Evolutionary conservation across 2,888 invertebrate genomes (phyloP).

Genomic region (Scaeva pyrastri): DNA sequence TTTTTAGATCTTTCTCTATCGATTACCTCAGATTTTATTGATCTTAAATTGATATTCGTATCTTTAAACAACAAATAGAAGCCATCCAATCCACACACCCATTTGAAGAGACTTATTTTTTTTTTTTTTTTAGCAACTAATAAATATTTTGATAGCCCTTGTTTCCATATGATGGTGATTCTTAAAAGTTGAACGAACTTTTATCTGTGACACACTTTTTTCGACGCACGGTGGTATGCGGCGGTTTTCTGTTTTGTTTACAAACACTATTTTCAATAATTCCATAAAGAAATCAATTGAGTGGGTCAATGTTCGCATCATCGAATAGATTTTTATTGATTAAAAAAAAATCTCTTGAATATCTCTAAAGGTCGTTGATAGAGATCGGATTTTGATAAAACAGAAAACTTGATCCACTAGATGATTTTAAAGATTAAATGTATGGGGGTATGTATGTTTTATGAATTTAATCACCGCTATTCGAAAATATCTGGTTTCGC

Average conservation of each 20-base stretch:
- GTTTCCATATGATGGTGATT: not conserved
- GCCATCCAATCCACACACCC: no score
- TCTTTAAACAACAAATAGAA: no score
- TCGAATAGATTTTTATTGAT: slow-evolving; percentile 13
- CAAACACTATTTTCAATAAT: slow-evolving; percentile 22
- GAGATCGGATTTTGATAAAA: not conserved
- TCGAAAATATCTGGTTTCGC: slow-evolving; percentile 18
- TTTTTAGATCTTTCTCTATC: slow-evolving; percentile 9
- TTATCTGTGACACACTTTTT: slow-evolving; percentile 25
- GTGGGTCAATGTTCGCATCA: slow-evolving; percentile 21
- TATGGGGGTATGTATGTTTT: not conserved
- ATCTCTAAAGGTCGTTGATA: slow-evolving; percentile 34
- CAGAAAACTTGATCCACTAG: not conserved
- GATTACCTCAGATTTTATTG: not conserved
- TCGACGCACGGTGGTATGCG: not conserved
- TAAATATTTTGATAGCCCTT: not conserved
- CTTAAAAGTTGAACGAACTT: slow-evolving; percentile 22
- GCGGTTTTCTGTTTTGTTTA: slow-evolving; percentile 25
- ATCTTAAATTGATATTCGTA: not conserved
- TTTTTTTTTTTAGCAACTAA: not conserved
- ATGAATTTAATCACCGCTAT: slow-evolving; percentile 14
- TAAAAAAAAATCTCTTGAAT: slow-evolving; percentile 37
- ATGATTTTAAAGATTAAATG: not conserved
- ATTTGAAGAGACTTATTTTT: not conserved
- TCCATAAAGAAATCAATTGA: slow-evolving; percentile 2